Evolutionary conservation across 2,888 invertebrate species (phyloP).

Genomic region (Parnassius mnemosyne): DNA sequence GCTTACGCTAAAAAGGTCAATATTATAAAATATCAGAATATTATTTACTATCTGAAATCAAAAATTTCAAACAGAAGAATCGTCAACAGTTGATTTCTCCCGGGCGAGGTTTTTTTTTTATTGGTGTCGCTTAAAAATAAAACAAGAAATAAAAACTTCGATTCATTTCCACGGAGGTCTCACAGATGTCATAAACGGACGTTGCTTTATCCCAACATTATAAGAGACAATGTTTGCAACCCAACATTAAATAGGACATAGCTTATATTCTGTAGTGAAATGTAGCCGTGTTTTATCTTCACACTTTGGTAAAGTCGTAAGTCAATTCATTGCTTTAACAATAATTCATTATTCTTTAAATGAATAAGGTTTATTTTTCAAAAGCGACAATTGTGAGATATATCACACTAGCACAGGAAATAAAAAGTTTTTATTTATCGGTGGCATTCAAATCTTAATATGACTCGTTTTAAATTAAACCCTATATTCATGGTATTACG

Average conservation of each 20-base stretch:
- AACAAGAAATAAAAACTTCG: constrained; percentile 66
- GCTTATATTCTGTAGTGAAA: constrained; percentile 64
- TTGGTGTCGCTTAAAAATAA: constrained; percentile 50
- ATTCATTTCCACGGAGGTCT: constrained; percentile 62
- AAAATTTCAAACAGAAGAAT: not conserved
- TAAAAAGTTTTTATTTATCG: constrained; percentile 73
- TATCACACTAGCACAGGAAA: constrained; percentile 39
- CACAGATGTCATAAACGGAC: constrained; percentile 67
- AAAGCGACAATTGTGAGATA: constrained; percentile 32
- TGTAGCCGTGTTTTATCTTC: constrained; percentile 53
- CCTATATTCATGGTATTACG: constrained; percentile 33
- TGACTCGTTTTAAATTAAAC: constrained; percentile 36
- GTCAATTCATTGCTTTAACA: constrained; percentile 17
- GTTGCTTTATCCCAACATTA: constrained; percentile 68
- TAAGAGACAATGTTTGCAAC: constrained; percentile 65
- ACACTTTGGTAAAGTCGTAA: constrained; percentile 37
- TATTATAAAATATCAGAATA: too few species aligned
- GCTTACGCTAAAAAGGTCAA: too few species aligned
- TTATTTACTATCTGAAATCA: too few species aligned
- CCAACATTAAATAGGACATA: constrained; percentile 65
- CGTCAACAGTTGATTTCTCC: constrained; percentile 15
- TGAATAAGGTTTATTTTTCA: constrained; percentile 32
- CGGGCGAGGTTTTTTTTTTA: constrained; percentile 31
- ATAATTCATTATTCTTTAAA: constrained; percentile 33
- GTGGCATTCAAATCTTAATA: constrained; percentile 51